Base-by-base conservation (phyloP, 1,140 invertebrate genomes). In the Cotesia glomerata region DNA sequence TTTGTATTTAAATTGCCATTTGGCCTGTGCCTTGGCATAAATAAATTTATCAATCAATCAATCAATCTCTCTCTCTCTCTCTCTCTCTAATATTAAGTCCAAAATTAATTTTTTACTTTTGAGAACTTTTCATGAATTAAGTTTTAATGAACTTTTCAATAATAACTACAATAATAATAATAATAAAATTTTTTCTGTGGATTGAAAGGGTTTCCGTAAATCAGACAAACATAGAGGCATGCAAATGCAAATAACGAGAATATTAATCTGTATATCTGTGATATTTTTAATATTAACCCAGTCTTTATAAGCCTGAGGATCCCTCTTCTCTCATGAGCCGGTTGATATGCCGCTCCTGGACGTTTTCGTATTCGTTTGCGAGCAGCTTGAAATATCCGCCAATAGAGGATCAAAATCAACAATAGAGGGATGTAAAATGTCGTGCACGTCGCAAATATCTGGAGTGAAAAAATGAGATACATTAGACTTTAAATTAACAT, bases 371-470 rank as follows among this genome's bases (percentile, higher is more conserved):
- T 95, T 76, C 94, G 90, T 86, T 93, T 94, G 65, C 94, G 86
- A 0, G 95, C 94, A 8, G 93, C 93, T 86, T 95, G 93, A 79
- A 94, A 95, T 88, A 98, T 98, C 79, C 92, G 92, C 92, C 94
- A 97, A 85, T 98, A 98, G 18, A 98, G 89, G 75, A 96, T 90
- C 54, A 98, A 90, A 80, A 98, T 97, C 14, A 96, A 91, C 56
- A 94, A 87, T 14, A 97, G 90, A 59, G 96, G 96, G 62, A 97
- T 89, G 85, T 98, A 99, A 86, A 99, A 99, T 62, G 96, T 95
- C 32, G 93, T 92, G 58, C 93, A 93, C 2, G 95, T 97, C 18
- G 95, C 95, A 79, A 94, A 94, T 79, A 94, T 92, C 86, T 93
- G 90, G 72, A 93, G 93, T 45, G 34, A 59, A 69, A 62, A 34